Evolutionary conservation across 2,113 vertebrate genomes (phyloP).

Genomic region (Psilopsiagon aymara): DNA sequence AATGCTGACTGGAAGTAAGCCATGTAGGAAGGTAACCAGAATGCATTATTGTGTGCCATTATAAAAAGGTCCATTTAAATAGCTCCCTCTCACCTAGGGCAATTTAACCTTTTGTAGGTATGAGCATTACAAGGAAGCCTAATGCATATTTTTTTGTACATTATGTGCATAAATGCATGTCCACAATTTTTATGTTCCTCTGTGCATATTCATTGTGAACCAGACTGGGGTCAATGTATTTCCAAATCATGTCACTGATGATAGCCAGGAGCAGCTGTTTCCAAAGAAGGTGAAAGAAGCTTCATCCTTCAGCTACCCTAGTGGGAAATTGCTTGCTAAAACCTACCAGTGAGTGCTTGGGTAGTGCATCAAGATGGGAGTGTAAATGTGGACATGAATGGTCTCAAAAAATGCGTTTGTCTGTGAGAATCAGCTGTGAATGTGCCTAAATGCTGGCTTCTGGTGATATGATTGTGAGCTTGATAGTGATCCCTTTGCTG

Average conservation of each 20-base stretch:
- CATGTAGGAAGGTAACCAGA: slow-evolving; percentile 37
- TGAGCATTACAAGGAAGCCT: slow-evolving; percentile 21
- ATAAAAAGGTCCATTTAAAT: slow-evolving; percentile 58
- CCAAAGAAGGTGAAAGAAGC: slow-evolving; percentile 25
- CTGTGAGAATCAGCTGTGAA: background rate
- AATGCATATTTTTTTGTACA: background rate
- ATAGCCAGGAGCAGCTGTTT: slow-evolving; percentile 22
- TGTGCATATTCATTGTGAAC: slow-evolving; percentile 33
- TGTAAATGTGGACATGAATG: background rate
- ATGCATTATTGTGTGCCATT: slow-evolving; percentile 42
- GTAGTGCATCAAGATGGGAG: background rate
- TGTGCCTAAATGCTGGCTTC: background rate
- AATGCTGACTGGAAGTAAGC: slow-evolving; percentile 55
- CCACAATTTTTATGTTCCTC: background rate
- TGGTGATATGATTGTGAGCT: accelerated
- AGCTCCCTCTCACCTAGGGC: slow-evolving; percentile 20
- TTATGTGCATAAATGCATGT: slow-evolving; percentile 23
- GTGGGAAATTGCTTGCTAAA: background rate
- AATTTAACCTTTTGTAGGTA: slow-evolving; percentile 65
- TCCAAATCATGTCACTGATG: background rate
- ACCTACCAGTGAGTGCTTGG: background rate
- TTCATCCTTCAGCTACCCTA: slow-evolving; percentile 36
- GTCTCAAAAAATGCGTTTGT: background rate
- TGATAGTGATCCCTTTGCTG: background rate
- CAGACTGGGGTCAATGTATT: background rate